A percentile compares a stretch with the other conserved stretches of the same genome.
phyloP scores from a whole-genome alignment of 2,113 vertebrate species.

The Osmerus mordax region DNA sequence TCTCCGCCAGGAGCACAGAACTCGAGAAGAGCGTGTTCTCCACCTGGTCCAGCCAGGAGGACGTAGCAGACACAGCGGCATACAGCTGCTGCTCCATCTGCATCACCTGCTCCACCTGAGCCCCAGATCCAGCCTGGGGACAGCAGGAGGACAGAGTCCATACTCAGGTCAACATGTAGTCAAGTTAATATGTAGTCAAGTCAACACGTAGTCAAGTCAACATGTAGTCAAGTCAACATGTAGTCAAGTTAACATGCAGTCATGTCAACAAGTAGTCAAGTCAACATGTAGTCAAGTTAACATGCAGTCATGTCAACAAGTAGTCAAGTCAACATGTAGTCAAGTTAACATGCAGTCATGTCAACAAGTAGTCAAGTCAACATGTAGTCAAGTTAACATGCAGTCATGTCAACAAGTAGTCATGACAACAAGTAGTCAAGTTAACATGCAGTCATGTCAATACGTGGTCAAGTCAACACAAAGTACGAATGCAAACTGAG shows the following conservation, averaged over 20 bases:
- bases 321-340: background rate
- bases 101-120: constrained; percentile 56
- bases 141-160: background rate
- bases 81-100: constrained; percentile 83
- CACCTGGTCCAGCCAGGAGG: constrained; percentile 83
- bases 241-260: too few species aligned
- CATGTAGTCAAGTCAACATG: background rate
- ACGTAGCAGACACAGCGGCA: constrained; percentile 77
- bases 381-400: background rate
- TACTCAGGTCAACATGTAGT: background rate
- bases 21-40: constrained; percentile 81
- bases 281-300: background rate
- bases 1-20: constrained; percentile 75
- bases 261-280: background rate
- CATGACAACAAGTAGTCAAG: background rate
- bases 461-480: too few species aligned
- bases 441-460: too few species aligned
- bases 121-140: constrained; percentile 63
- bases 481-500: too few species aligned
- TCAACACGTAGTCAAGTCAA: background rate
- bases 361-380: background rate
- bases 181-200: background rate
- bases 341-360: background rate
- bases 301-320: too few species aligned
- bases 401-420: background rate